Evolutionary conservation across 2,888 invertebrate species (phyloP).

Genomic region (Axea sp.): DNA sequence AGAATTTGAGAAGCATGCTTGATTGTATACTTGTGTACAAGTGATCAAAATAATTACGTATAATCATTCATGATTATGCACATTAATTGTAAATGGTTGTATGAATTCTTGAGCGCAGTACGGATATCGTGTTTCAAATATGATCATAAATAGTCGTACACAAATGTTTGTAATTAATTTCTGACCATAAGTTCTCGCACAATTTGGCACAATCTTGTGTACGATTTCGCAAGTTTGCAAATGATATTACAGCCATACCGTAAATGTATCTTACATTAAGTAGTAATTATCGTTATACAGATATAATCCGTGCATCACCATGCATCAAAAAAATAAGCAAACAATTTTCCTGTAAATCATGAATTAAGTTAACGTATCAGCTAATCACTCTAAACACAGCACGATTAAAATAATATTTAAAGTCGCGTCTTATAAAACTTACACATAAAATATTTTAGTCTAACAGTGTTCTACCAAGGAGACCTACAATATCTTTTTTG

Average conservation of each 20-base stretch:
- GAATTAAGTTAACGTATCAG: slow-evolving; percentile 9
- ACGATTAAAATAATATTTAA: slow-evolving; percentile 27
- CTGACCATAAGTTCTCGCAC: slow-evolving; percentile 39
- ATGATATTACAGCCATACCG: too few relatives aligned
- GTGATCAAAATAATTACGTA: slow-evolving; percentile 29
- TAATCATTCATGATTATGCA: slow-evolving; percentile 21
- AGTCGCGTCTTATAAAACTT: slow-evolving; percentile 16
- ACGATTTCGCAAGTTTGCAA: slow-evolving; percentile 5
- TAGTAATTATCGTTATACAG: too few relatives aligned
- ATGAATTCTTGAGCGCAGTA: slow-evolving; percentile 36
- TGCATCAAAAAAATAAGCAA: too few relatives aligned
- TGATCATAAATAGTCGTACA: slow-evolving; percentile 36
- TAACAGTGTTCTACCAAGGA: slow-evolving; percentile 20
- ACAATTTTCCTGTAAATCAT: background rate
- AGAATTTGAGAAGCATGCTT: too few relatives aligned
- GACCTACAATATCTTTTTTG: slow-evolving; percentile 24
- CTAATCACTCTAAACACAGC: slow-evolving; percentile 1
- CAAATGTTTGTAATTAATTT: slow-evolving; percentile 42
- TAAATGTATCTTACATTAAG: too few relatives aligned
- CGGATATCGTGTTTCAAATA: slow-evolving; percentile 21
- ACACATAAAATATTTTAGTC: slow-evolving; percentile 36
- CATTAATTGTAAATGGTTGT: slow-evolving; percentile 32
- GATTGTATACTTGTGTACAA: slow-evolving; percentile 16
- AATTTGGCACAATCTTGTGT: slow-evolving; percentile 27
- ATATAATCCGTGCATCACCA: too few relatives aligned